phyloP scores from a whole-genome alignment of 2,113 vertebrate species.

The Cyanocitta stelleri region DNA sequence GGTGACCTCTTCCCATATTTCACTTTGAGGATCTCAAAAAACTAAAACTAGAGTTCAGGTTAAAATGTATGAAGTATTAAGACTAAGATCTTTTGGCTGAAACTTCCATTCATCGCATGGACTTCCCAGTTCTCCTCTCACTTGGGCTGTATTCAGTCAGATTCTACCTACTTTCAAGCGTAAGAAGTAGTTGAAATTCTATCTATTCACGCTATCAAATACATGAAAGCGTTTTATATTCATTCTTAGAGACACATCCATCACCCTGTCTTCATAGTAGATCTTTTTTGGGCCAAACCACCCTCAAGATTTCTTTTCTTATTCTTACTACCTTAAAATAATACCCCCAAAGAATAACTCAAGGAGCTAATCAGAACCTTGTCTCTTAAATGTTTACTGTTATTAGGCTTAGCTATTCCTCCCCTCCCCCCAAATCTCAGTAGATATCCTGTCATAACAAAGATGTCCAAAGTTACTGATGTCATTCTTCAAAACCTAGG shows the following conservation, averaged over 20 bases:
- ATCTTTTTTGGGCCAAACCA: background rate
- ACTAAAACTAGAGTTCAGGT: background rate
- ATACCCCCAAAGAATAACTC: background rate
- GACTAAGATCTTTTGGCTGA: background rate
- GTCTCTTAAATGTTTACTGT: background rate
- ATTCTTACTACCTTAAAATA: background rate
- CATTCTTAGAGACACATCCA: background rate
- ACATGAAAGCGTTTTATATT: background rate
- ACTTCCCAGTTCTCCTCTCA: background rate
- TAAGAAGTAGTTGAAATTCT: background rate
- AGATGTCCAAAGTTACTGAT: background rate
- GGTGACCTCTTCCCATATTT: background rate
- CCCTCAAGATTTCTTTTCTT: background rate
- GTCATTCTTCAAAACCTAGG: background rate
- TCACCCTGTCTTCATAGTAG: background rate
- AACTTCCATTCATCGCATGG: background rate
- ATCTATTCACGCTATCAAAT: background rate
- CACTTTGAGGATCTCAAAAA: background rate
- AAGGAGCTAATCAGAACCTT: background rate
- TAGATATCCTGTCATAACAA: background rate
- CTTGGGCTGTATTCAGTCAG: background rate
- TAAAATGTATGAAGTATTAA: background rate
- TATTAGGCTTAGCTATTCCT: background rate
- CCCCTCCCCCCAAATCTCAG: rapidly evolving
- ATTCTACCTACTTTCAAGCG: background rate